Conservation (phyloP, 53 echinoderm and acorn worm species). For the Holothuria leucospilota region DNA sequence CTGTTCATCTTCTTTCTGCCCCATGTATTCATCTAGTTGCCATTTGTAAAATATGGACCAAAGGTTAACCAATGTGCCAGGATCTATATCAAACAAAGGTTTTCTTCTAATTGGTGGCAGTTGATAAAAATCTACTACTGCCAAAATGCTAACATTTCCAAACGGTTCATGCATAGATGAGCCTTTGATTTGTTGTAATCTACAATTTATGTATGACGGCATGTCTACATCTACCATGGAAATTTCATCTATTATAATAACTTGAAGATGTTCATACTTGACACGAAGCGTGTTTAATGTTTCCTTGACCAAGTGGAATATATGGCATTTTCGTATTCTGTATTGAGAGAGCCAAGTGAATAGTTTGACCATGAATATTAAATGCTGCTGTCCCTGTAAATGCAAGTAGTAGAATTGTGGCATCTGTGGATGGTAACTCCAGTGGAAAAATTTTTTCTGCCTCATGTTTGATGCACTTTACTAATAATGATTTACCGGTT, state of each 20-base stretch:
- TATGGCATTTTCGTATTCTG: slow-evolving; percentile 8
- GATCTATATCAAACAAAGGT: too few relatives aligned
- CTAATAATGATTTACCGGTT: too few relatives aligned
- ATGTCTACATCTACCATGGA: too few relatives aligned
- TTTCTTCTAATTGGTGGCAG: too few relatives aligned
- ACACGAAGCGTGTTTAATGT: slow-evolving; percentile 16
- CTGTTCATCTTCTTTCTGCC: slow-evolving; percentile 42
- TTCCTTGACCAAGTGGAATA: slow-evolving; percentile 47
- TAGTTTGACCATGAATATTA: slow-evolving; percentile 58
- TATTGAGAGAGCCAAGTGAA: slow-evolving; percentile 29
- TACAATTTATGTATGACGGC: too few relatives aligned
- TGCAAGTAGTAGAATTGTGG: slow-evolving; percentile 36
- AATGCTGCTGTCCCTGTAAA: slow-evolving; percentile 61
- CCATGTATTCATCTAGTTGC: slow-evolving; percentile 50
- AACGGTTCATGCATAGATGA: too few relatives aligned
- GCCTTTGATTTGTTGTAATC: too few relatives aligned
- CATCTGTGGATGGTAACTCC: neutral
- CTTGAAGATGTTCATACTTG: too few relatives aligned
- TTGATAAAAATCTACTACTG: too few relatives aligned
- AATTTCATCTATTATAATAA: too few relatives aligned
- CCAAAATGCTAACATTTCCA: too few relatives aligned
- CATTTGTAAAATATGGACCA: slow-evolving; percentile 53
- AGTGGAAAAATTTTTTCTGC: neutral
- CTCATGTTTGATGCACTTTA: neutral
- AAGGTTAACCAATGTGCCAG: slow-evolving; percentile 10